phyloP scores from a whole-genome alignment of 2,797 vertebrate genomes.

The Microctenopoma steveboyesi region DNA sequence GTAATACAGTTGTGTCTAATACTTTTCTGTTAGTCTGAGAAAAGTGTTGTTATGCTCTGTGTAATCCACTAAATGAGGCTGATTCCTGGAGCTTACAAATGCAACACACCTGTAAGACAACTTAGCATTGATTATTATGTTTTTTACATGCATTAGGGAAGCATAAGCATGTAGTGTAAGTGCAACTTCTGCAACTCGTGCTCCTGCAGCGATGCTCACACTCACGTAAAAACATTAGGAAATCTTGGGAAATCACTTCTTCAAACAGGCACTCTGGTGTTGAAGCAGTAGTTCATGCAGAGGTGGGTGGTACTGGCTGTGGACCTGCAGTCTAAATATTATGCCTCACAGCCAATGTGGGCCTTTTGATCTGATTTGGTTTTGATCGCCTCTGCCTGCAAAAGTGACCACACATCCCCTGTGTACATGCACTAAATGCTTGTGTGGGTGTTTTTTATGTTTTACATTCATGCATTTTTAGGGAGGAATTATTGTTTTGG shows the following conservation, averaged over 20 bases:
- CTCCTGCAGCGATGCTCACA: conserved; percentile 26
- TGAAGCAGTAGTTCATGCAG: conserved; percentile 51
- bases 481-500: not conserved
- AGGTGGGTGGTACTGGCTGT: conserved; percentile 68
- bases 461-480: conserved; percentile 7
- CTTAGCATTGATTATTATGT: not conserved
- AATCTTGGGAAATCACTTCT: conserved; percentile 60
- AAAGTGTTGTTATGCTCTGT: not conserved
- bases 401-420: conserved; percentile 53
- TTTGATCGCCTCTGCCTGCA: conserved; percentile 57
- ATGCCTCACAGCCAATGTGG: conserved; percentile 76
- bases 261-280: conserved; percentile 57
- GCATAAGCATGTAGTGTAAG: not conserved
- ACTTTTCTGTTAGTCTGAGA: not conserved
- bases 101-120: not conserved
- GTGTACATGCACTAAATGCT: conserved; percentile 23
- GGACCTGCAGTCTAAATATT: conserved; percentile 80
- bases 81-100: not conserved
- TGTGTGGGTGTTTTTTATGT: conserved; percentile 30
- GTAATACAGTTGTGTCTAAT: too few relatives aligned
- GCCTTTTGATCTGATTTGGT: conserved; percentile 74
- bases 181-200: not conserved
- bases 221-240: conserved; percentile 36
- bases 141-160: not conserved
- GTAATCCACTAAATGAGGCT: not conserved